Conservation (phyloP, 2,888 invertebrate species). For the Nesidiocoris tenuis region DNA sequence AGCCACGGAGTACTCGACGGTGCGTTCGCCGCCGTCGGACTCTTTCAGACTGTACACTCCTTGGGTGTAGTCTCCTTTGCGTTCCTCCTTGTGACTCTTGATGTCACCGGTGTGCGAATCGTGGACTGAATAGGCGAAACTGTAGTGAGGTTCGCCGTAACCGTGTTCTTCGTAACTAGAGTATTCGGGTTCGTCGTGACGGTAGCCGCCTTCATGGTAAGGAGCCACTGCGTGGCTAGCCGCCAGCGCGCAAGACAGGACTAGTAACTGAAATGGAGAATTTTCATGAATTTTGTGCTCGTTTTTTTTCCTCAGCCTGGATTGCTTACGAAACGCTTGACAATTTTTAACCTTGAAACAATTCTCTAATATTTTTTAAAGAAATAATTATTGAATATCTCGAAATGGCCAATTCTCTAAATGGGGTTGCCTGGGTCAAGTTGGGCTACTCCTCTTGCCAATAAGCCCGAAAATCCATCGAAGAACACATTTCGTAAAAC, state of each 20-base stretch:
- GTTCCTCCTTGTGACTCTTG: slow-evolving; percentile 70
- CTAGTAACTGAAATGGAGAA: slow-evolving; percentile 19
- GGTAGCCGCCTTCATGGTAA: slow-evolving; percentile 30
- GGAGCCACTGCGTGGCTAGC: slow-evolving; percentile 24
- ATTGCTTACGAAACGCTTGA: too few relatives aligned
- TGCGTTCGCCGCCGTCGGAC: slow-evolving; percentile 71
- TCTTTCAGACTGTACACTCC: slow-evolving; percentile 61
- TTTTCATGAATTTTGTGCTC: too few relatives aligned
- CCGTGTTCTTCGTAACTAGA: slow-evolving; percentile 20
- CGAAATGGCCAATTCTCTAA: too few relatives aligned
- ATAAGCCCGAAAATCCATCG: too few relatives aligned
- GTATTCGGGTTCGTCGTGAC: background rate
- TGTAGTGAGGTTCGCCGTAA: slow-evolving; percentile 58
- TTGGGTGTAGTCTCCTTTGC: slow-evolving; percentile 71
- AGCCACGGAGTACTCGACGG: slow-evolving; percentile 71
- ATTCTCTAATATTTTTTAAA: too few relatives aligned
- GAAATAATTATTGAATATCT: too few relatives aligned
- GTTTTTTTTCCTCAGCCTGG: too few relatives aligned
- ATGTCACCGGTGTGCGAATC: slow-evolving; percentile 72
- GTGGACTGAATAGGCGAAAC: slow-evolving; percentile 70
- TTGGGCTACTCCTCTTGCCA: too few relatives aligned
- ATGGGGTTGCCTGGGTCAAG: too few relatives aligned
- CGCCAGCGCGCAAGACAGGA: slow-evolving; percentile 7
- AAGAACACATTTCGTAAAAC: too few relatives aligned
- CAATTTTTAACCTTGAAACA: too few relatives aligned